Percentiles rank a stretch among this genome's conserved stretches.
These are phyloP conservation scores for Acronicta psi DNA, from an alignment of 2,888 invertebrate species.

Conservation along the genomic window DNA sequence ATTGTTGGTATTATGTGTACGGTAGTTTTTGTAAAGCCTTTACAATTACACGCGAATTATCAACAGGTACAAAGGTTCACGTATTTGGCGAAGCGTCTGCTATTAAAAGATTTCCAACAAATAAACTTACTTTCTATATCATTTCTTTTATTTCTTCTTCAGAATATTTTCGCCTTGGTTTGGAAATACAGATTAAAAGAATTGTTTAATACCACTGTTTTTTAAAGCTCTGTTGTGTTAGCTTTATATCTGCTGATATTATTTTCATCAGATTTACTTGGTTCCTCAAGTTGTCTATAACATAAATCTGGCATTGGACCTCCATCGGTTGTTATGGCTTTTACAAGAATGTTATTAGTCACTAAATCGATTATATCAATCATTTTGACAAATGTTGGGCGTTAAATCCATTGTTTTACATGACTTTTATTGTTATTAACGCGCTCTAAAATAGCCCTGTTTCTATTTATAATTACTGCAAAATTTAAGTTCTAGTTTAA, in stretches of 20 bases:
- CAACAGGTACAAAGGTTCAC: constrained; percentile 3
- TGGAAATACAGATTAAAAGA: neutral
- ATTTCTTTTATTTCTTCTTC: neutral
- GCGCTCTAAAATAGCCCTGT: constrained; percentile 29
- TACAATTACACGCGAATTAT: constrained; percentile 37
- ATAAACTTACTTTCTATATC: constrained; percentile 8
- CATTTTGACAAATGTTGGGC: constrained; percentile 39
- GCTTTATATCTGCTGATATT: neutral
- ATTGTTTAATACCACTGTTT: neutral
- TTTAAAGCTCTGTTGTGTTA: neutral
- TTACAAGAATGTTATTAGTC: constrained; percentile 12
- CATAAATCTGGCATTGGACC: neutral
- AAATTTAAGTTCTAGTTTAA: neutral
- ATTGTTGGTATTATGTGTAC: constrained; percentile 36
- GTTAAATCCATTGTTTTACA: constrained; percentile 31
- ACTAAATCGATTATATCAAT: constrained; percentile 42
- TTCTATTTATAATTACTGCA: constrained; percentile 17
- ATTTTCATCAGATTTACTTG: too few species aligned
- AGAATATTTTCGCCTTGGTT: neutral
- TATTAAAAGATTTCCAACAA: constrained; percentile 4
- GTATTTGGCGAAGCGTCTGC: constrained; percentile 12
- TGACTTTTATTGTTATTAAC: constrained; percentile 47
- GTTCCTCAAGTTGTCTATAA: neutral
- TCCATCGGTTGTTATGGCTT: neutral
- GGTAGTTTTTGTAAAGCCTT: constrained; percentile 26